Conservation (phyloP, 2,888 invertebrate species). For the Scaptomyza cyrtandrae region DNA sequence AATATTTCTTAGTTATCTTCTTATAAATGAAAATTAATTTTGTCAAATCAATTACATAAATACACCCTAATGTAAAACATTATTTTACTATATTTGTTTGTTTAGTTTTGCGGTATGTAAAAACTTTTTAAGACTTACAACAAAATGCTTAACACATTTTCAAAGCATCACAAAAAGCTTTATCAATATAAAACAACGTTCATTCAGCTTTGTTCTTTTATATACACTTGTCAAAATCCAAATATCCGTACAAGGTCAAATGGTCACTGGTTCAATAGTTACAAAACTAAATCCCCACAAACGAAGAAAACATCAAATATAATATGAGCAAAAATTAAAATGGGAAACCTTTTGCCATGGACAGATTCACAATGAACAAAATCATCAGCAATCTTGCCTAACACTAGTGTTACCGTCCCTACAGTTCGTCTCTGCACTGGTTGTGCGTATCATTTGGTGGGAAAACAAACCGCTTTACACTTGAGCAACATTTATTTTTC, state of each 20-base stretch:
- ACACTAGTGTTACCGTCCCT: background rate
- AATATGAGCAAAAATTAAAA: conserved; percentile 7
- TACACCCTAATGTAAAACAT: background rate
- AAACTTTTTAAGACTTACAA: too few species aligned
- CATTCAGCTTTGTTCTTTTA: conserved; percentile 12
- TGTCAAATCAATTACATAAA: too few species aligned
- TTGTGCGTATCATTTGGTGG: conserved; percentile 19
- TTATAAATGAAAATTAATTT: too few species aligned
- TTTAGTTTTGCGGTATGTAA: too few species aligned
- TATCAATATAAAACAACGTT: background rate
- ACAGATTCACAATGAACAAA: conserved; percentile 36
- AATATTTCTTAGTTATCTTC: too few species aligned
- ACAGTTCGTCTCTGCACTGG: background rate
- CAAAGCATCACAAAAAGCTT: background rate
- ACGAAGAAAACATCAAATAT: conserved; percentile 33
- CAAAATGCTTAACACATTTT: background rate
- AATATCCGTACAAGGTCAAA: conserved; percentile 50
- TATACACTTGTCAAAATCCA: conserved; percentile 31
- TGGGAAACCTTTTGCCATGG: conserved; percentile 58
- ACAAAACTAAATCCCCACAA: conserved; percentile 1
- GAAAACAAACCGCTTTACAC: conserved; percentile 61
- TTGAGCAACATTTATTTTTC: conserved; percentile 73
- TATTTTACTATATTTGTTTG: too few species aligned
- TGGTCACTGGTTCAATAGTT: conserved; percentile 29
- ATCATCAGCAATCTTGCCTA: conserved; percentile 17